These are phyloP conservation scores for Echeneis naucrates DNA, from an alignment of 2,797 vertebrate genomes.

Conservation along the genomic window DNA sequence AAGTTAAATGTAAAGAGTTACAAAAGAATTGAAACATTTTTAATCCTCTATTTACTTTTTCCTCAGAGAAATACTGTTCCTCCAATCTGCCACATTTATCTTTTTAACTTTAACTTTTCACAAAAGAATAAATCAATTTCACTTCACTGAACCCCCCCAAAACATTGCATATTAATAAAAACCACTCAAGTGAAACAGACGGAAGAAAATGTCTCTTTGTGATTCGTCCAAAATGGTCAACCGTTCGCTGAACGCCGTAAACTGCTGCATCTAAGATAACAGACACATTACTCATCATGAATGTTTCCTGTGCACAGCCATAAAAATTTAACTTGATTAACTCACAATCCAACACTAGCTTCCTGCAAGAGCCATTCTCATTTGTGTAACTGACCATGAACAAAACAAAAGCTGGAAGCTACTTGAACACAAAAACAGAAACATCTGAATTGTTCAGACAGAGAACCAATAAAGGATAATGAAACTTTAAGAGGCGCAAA, in stretches of 20 bases:
- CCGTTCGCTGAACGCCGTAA: neutral
- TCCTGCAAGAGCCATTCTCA: conserved; percentile 7
- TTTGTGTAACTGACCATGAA: conserved; percentile 14
- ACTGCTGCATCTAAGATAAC: neutral
- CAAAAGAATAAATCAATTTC: no score
- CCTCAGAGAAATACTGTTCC: neutral
- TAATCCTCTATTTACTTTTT: neutral
- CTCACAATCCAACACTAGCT: conserved; percentile 25
- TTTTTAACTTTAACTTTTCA: neutral
- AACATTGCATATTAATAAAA: neutral
- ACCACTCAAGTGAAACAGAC: no score
- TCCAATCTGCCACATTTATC: neutral
- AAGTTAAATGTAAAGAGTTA: no score
- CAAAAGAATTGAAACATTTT: neutral
- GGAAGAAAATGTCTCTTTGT: neutral
- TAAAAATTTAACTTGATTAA: conserved; percentile 39
- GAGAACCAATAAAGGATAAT: conserved; percentile 21
- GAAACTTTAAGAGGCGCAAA: conserved; percentile 29
- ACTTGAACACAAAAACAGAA: conserved; percentile 17
- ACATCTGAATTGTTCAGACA: conserved; percentile 51
- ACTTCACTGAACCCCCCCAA: no score
- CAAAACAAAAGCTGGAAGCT: conserved; percentile 25
- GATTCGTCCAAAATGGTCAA: neutral
- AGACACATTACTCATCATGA: conserved; percentile 21
- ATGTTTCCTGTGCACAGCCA: conserved; percentile 17